phyloP scores from a whole-genome alignment of 2,888 invertebrate genomes.

The Euphydryas editha region DNA sequence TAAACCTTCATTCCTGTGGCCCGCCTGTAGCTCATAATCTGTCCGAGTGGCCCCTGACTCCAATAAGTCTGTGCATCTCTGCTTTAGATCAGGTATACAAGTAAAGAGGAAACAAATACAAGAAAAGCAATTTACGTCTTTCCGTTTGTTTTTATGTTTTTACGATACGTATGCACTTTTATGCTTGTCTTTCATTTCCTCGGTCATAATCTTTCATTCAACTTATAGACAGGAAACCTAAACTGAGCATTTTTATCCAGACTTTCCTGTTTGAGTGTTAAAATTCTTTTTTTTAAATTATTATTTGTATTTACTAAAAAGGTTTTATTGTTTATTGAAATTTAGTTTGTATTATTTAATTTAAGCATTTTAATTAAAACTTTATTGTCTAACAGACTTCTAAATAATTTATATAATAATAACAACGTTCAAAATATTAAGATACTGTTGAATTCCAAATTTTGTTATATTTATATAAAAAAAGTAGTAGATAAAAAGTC shows the following conservation, averaged over 20 bases:
- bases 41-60: too few relatives aligned
- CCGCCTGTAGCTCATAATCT: too few relatives aligned
- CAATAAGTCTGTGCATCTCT: too few relatives aligned
- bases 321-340: background rate
- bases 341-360: background rate
- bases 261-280: constrained; percentile 1
- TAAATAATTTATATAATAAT: too few relatives aligned
- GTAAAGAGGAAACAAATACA: constrained; percentile 5
- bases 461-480: too few relatives aligned
- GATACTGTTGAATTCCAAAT: too few relatives aligned
- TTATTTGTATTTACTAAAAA: background rate
- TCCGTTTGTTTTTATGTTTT: constrained; percentile 25
- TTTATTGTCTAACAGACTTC: too few relatives aligned
- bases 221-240: constrained; percentile 25
- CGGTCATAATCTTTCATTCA: constrained; percentile 23
- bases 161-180: constrained; percentile 21
- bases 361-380: too few relatives aligned
- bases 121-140: constrained; percentile 22
- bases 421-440: too few relatives aligned
- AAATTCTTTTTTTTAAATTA: background rate
- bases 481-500: too few relatives aligned
- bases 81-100: too few relatives aligned
- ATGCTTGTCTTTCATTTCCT: constrained; percentile 25
- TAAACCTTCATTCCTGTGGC: too few relatives aligned
- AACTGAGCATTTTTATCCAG: constrained; percentile 4